Evolutionary conservation across 2,888 invertebrate genomes (phyloP).

Genomic region (Carcina quercana): DNA sequence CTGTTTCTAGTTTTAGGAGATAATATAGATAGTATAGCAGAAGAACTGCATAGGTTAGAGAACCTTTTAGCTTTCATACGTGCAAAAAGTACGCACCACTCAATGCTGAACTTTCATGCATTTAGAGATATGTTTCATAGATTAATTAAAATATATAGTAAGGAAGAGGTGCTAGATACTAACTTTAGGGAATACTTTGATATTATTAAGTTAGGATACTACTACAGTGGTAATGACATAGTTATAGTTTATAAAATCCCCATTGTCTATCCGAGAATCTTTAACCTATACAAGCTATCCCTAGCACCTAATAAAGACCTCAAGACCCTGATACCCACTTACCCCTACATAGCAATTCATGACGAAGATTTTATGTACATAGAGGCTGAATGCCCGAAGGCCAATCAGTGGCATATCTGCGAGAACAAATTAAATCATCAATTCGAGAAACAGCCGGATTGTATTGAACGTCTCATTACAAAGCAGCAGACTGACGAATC

Average conservation of each 20-base stretch:
- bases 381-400: slow-evolving; percentile 18
- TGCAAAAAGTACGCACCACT: slow-evolving; percentile 14
- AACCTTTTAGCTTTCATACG: slow-evolving; percentile 15
- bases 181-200: slow-evolving; percentile 15
- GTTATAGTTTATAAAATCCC: slow-evolving; percentile 12
- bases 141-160: slow-evolving; percentile 12
- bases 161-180: slow-evolving; percentile 12
- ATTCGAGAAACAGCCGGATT: slow-evolving; percentile 11
- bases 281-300: slow-evolving; percentile 8
- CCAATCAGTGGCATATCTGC: slow-evolving; percentile 12
- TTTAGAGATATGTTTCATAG: slow-evolving; percentile 10
- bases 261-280: slow-evolving; percentile 2
- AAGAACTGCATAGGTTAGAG: slow-evolving; percentile 14
- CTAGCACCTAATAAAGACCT: slow-evolving; percentile 12
- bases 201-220: slow-evolving; percentile 14
- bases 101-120: slow-evolving; percentile 9
- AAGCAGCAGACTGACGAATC: no score
- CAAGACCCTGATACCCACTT: slow-evolving; percentile 8
- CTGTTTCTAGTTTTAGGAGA: slow-evolving; percentile 9
- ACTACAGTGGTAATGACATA: slow-evolving; percentile 7
- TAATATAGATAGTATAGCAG: slow-evolving; percentile 7
- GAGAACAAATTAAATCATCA: slow-evolving; percentile 8
- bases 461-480: slow-evolving; percentile 16
- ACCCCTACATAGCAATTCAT: slow-evolving; percentile 9
- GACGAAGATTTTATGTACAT: no score